phyloP scores from a whole-genome alignment of 2,888 invertebrate species.

The Lasius fuliginosus region DNA sequence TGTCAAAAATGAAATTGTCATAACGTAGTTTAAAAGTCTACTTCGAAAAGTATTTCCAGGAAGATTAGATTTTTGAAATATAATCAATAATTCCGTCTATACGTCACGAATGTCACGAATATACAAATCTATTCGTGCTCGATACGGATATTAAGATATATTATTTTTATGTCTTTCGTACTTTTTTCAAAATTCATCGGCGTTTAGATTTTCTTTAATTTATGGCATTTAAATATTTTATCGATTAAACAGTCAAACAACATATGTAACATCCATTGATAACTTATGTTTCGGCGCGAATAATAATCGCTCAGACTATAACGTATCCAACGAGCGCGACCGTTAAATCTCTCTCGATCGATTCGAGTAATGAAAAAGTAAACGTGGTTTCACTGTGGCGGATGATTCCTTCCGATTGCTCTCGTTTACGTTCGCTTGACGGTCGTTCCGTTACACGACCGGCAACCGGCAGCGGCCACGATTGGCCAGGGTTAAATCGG shows the following conservation, averaged over 20 bases:
- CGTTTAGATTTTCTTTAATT: neutral
- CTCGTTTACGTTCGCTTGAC: conserved; percentile 63
- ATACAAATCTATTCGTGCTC: neutral
- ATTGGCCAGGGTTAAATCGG: conserved; percentile 76
- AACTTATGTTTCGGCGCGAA: conserved; percentile 12
- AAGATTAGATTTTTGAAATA: neutral
- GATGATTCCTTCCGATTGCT: conserved; percentile 66
- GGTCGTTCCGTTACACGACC: conserved; percentile 68
- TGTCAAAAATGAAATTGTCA: neutral
- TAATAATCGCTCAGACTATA: conserved; percentile 32
- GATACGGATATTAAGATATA: neutral
- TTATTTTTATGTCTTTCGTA: neutral
- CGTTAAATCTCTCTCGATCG: conserved; percentile 52
- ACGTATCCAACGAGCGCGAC: conserved; percentile 12
- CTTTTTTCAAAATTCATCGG: neutral
- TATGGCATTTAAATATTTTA: neutral
- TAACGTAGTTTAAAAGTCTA: neutral
- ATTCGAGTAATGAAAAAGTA: conserved; percentile 57
- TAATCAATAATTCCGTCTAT: neutral
- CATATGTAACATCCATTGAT: neutral
- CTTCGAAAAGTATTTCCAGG: neutral
- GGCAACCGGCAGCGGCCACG: conserved; percentile 47
- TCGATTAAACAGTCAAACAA: neutral
- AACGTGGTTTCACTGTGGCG: conserved; percentile 60
- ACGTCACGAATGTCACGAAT: neutral